Conservation (phyloP, 2,113 vertebrate species). For the Sturnus vulgaris region DNA sequence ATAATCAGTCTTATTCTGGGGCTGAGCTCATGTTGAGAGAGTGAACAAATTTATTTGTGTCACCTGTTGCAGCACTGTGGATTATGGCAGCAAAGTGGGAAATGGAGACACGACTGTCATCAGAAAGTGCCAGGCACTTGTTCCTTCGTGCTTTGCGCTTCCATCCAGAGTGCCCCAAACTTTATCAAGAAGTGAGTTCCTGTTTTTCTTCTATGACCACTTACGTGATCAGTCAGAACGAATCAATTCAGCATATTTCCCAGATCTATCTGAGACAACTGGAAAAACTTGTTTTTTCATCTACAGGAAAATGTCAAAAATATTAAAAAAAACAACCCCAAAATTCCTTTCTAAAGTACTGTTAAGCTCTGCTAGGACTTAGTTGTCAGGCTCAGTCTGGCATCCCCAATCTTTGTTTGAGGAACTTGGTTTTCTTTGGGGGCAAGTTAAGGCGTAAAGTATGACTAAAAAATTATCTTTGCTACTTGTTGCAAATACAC, state of each 20-base stretch:
- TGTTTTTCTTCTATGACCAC: not conserved
- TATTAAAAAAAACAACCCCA: not conserved
- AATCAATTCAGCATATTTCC: not conserved
- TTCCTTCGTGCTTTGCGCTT: constrained; percentile 96
- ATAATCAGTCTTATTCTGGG: not conserved
- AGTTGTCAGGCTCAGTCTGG: not conserved
- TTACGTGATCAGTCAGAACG: not conserved
- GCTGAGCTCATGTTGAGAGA: not conserved
- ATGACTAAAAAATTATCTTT: not conserved
- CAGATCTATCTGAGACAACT: not conserved
- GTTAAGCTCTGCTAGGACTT: not conserved
- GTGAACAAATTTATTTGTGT: not conserved
- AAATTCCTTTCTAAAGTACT: not conserved
- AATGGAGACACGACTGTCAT: constrained; percentile 88
- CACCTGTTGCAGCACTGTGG: constrained; percentile 82
- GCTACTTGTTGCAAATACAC: not conserved
- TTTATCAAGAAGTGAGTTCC: constrained; percentile 89
- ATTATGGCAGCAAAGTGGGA: constrained; percentile 98
- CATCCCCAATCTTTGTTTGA: not conserved
- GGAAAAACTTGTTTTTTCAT: not conserved
- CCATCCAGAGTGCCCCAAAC: constrained; percentile 87
- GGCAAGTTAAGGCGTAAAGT: not conserved
- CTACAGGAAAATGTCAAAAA: not conserved
- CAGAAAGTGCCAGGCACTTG: constrained; percentile 91
- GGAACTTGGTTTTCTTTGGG: not conserved